Percentiles rank a stretch among this genome's conserved stretches.
These are phyloP conservation scores for Danaus melanippus DNA, from an alignment of 1,140 invertebrate genomes.

Conservation along the genomic window DNA sequence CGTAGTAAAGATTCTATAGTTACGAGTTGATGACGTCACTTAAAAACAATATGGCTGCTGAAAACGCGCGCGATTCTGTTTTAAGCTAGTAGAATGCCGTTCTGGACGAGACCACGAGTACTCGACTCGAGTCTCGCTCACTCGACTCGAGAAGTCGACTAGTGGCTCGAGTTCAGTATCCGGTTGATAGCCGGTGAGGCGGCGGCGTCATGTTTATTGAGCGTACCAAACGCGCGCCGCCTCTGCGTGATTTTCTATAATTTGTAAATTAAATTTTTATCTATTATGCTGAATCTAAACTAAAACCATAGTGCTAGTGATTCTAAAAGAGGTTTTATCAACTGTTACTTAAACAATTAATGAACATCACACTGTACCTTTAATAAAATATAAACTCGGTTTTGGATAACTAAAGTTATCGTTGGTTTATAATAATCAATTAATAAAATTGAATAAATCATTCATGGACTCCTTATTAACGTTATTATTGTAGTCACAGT, in stretches of 20 bases:
- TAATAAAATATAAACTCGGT: constrained; percentile 40
- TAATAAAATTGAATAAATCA: constrained; percentile 19
- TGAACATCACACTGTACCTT: constrained; percentile 30
- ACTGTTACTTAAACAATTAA: constrained; percentile 18
- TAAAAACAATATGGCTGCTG: constrained; percentile 51
- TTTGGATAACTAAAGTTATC: constrained; percentile 29
- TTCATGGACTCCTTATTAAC: constrained; percentile 22
- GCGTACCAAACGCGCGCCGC: constrained; percentile 55
- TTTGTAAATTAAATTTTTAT: constrained; percentile 57
- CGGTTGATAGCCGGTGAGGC: constrained; percentile 67
- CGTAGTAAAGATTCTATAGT: neutral
- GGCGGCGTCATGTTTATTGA: constrained; percentile 53
- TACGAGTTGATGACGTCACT: constrained; percentile 44
- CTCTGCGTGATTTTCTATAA: constrained; percentile 62
- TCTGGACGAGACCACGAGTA: constrained; percentile 37
- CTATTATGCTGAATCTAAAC: constrained; percentile 26
- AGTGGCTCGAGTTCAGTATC: constrained; percentile 53
- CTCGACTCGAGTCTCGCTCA: constrained; percentile 34
- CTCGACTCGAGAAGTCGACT: constrained; percentile 27
- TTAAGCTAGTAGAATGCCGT: constrained; percentile 27
- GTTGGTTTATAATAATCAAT: constrained; percentile 26
- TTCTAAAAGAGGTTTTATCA: constrained; percentile 14
- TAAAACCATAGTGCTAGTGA: constrained; percentile 20
- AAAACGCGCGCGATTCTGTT: constrained; percentile 36
- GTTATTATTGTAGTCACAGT: constrained; percentile 18